phyloP scores from a whole-genome alignment of 1,140 invertebrate genomes.

The Procambarus clarkii region DNA sequence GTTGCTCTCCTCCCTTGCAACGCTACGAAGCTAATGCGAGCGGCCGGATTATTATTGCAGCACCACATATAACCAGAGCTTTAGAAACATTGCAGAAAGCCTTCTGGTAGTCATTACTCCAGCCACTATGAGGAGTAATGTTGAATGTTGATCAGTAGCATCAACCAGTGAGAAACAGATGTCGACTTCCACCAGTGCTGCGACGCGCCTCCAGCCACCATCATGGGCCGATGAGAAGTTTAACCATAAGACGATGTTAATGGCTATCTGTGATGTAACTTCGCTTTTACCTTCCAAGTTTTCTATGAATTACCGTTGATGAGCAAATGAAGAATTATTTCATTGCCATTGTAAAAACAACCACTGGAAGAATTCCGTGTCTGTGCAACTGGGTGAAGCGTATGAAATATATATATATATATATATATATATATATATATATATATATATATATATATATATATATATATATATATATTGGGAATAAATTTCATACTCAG shows the following conservation, averaged over 20 bases:
- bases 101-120: no score
- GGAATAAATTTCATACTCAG: neutral
- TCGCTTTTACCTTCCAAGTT: constrained; percentile 1
- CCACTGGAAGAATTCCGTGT: no score
- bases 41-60: neutral
- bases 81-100: no score
- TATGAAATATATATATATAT: neutral
- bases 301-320: constrained; percentile 1
- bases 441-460: neutral
- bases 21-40: neutral
- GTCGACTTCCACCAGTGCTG: no score
- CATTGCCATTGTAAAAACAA: no score
- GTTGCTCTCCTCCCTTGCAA: neutral
- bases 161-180: no score
- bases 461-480: neutral
- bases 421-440: neutral
- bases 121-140: no score
- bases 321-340: neutral
- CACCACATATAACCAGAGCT: neutral
- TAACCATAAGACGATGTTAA: neutral
- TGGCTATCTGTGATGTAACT: constrained; percentile 12
- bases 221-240: no score
- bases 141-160: no score
- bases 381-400: no score
- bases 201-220: no score